Conservation (phyloP, 2,113 vertebrate genomes). For the Myrmecobius fasciatus region DNA sequence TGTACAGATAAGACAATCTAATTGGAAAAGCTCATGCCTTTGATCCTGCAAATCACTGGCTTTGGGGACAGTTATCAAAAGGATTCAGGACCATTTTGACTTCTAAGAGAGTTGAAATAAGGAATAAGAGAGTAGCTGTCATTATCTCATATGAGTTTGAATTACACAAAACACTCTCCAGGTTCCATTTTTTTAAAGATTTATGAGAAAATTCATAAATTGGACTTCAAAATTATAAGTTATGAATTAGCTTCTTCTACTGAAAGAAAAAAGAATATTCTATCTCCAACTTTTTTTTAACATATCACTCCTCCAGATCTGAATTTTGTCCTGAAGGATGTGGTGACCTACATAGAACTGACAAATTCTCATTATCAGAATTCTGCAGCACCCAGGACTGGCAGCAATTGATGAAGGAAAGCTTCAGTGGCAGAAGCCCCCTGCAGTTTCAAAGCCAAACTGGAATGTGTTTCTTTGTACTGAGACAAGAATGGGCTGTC, state of each 20-base stretch:
- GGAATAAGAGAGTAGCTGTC: neutral
- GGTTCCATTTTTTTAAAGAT: conserved; percentile 20
- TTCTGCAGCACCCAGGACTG: conserved; percentile 61
- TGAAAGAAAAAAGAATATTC: conserved; percentile 44
- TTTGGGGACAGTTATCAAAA: neutral
- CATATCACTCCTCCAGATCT: conserved; percentile 42
- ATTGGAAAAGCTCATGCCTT: conserved; percentile 42
- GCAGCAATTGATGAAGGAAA: conserved; percentile 58
- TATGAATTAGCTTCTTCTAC: conserved; percentile 63
- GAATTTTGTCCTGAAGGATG: conserved; percentile 65
- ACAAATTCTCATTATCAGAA: conserved; percentile 69
- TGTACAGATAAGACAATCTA: conserved; percentile 15
- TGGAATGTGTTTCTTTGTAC: conserved; percentile 59
- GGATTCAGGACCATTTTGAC: conserved; percentile 5
- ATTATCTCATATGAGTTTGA: conserved; percentile 18
- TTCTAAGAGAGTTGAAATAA: neutral
- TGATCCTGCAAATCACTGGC: neutral
- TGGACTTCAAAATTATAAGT: conserved; percentile 52
- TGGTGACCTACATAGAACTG: conserved; percentile 69
- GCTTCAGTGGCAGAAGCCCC: conserved; percentile 57
- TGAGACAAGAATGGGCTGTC: conserved; percentile 39
- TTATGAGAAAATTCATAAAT: conserved; percentile 59
- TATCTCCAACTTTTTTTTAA: conserved; percentile 63
- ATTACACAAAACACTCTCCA: neutral
- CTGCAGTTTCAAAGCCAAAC: conserved; percentile 54